phyloP scores from a whole-genome alignment of 2,888 invertebrate species.

The Orgyia antiqua region DNA sequence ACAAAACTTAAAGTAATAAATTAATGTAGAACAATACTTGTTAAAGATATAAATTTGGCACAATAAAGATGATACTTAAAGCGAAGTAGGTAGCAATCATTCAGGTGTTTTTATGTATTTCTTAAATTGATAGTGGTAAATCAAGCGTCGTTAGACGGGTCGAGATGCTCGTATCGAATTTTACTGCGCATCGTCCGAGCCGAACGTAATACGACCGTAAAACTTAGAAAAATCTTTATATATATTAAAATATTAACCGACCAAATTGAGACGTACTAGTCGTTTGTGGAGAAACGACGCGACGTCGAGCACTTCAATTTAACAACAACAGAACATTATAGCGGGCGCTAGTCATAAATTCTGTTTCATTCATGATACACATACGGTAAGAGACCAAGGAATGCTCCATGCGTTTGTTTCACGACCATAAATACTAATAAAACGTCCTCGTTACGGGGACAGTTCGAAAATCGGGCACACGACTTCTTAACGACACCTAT shows the following conservation, averaged over 20 bases:
- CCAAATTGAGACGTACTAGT: conserved; percentile 39
- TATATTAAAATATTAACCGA: conserved; percentile 44
- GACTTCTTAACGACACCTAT: conserved; percentile 78
- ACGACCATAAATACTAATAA: conserved; percentile 75
- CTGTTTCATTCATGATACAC: conserved; percentile 65
- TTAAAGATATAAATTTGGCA: conserved; percentile 41
- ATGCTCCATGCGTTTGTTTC: conserved; percentile 59
- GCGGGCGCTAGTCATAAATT: conserved; percentile 69
- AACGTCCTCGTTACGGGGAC: conserved; percentile 72
- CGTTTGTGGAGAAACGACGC: conserved; percentile 16
- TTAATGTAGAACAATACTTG: conserved; percentile 21
- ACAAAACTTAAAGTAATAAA: too few relatives aligned
- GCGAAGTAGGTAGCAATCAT: conserved; percentile 47
- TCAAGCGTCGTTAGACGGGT: conserved; percentile 63
- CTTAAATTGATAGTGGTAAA: conserved; percentile 70
- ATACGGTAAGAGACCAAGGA: conserved; percentile 44
- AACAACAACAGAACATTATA: conserved; percentile 45
- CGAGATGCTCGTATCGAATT: conserved; percentile 63
- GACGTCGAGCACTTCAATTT: conserved; percentile 38
- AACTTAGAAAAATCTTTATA: conserved; percentile 68
- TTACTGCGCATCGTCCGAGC: conserved; percentile 54
- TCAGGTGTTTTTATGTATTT: conserved; percentile 63
- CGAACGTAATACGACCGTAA: conserved; percentile 63
- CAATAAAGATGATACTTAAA: conserved; percentile 47
- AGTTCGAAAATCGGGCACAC: conserved; percentile 76